phyloP scores from a whole-genome alignment of 2,797 vertebrate species.

The Arrhamphus sclerolepis region DNA sequence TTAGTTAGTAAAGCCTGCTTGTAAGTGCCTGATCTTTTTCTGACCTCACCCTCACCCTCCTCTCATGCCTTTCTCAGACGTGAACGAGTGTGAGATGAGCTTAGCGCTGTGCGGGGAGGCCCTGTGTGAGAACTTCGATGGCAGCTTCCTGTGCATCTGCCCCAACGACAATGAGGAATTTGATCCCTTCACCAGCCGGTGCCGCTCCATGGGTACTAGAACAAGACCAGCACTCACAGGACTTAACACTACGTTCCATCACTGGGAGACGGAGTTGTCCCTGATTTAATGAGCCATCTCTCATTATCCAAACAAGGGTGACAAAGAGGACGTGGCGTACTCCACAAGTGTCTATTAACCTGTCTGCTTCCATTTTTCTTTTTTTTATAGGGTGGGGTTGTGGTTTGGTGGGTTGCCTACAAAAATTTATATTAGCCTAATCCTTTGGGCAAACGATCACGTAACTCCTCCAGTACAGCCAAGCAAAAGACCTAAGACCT shows the following conservation, averaged over 20 bases:
- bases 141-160: constrained; percentile 87
- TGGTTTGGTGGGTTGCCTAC: constrained; percentile 49
- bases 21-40: constrained; percentile 10
- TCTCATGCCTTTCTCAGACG: constrained; percentile 70
- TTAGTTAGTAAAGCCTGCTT: neutral
- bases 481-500: constrained; percentile 48
- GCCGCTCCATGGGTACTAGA: constrained; percentile 77
- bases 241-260: constrained; percentile 66
- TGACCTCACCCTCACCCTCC: constrained; percentile 45
- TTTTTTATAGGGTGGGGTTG: constrained; percentile 49
- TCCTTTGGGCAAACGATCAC: constrained; percentile 55
- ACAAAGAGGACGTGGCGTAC: constrained; percentile 65
- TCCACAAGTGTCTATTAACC: constrained; percentile 55
- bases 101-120: constrained; percentile 77
- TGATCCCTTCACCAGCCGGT: constrained; percentile 80
- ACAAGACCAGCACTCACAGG: constrained; percentile 60
- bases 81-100: constrained; percentile 83
- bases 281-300: constrained; percentile 78
- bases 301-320: constrained; percentile 74
- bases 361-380: constrained; percentile 60
- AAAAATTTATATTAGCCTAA: constrained; percentile 58
- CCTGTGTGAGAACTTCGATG: constrained; percentile 84
- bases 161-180: constrained; percentile 83
- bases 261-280: constrained; percentile 69
- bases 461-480: constrained; percentile 48